phyloP scores from a whole-genome alignment of 2,797 vertebrate species.

The Decapterus maruadsi region DNA sequence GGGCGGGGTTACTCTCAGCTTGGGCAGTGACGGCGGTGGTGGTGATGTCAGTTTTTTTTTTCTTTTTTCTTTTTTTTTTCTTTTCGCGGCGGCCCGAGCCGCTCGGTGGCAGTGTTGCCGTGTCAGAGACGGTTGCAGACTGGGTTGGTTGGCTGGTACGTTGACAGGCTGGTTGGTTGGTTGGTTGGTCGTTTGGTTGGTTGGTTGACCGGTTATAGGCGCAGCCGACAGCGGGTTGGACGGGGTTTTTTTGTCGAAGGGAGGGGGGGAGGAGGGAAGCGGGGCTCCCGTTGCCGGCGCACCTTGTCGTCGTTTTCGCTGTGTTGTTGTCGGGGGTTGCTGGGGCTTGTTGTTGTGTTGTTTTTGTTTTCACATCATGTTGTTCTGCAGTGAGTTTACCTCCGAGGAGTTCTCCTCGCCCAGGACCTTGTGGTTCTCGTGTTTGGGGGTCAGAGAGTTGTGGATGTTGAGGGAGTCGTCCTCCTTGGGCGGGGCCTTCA shows the following conservation, averaged over 20 bases:
- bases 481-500: conserved; percentile 95
- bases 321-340: conserved; percentile 47
- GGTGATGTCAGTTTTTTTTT: conserved; percentile 57
- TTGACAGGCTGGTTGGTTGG: conserved; percentile 68
- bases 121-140: conserved; percentile 75
- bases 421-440: conserved; percentile 92
- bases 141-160: conserved; percentile 69
- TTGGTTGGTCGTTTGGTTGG: conserved; percentile 64
- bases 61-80: conserved; percentile 25
- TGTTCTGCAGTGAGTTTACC: conserved; percentile 97
- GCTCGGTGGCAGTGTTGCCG: conserved; percentile 80
- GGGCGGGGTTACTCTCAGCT: conserved; percentile 59
- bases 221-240: conserved; percentile 51
- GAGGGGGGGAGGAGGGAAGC: neutral
- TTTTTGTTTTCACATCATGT: conserved; percentile 89
- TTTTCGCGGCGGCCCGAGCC: conserved; percentile 60
- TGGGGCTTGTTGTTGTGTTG: conserved; percentile 46
- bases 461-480: conserved; percentile 95
- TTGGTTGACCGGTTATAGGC: conserved; percentile 62
- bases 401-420: conserved; percentile 89
- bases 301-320: conserved; percentile 50
- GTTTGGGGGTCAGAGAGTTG: conserved; percentile 95
- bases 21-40: conserved; percentile 63
- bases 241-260: neutral
- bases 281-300: conserved; percentile 61